Evolutionary conservation across 2,797 vertebrate genomes (phyloP).

Genomic region (Anguilla pacifica): DNA sequence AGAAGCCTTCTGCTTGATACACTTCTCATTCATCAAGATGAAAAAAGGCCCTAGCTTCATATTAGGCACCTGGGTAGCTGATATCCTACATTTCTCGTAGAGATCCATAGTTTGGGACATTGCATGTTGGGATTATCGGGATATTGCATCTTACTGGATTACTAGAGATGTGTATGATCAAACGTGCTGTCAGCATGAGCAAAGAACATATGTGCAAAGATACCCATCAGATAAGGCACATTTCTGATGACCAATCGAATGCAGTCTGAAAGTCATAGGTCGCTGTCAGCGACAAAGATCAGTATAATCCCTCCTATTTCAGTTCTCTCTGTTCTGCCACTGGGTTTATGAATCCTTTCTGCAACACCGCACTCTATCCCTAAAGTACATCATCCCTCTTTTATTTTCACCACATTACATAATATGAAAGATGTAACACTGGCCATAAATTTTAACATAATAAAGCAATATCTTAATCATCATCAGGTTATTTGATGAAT

Average conservation of each 20-base stretch:
- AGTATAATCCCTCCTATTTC: constrained; percentile 33
- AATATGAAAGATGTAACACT: constrained; percentile 53
- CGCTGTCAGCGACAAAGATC: constrained; percentile 35
- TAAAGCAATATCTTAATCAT: constrained; percentile 30
- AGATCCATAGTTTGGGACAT: constrained; percentile 9
- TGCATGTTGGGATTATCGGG: constrained; percentile 44
- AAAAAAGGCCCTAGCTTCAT: not conserved
- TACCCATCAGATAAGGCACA: not conserved
- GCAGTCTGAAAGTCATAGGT: constrained; percentile 1
- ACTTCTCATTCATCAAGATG: not conserved
- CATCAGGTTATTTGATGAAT: not conserved
- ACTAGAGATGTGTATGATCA: constrained; percentile 49
- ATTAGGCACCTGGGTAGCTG: not conserved
- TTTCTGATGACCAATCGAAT: constrained; percentile 21
- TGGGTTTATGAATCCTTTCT: constrained; percentile 29
- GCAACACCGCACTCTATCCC: constrained; percentile 21
- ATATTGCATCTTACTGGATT: constrained; percentile 43
- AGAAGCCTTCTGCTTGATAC: not conserved
- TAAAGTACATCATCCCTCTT: constrained; percentile 48
- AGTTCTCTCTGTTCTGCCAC: constrained; percentile 30
- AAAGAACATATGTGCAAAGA: constrained; percentile 51
- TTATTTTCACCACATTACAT: constrained; percentile 53
- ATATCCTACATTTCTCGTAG: constrained; percentile 24
- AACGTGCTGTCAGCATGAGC: constrained; percentile 41
- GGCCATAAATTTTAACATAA: constrained; percentile 47